phyloP scores from a whole-genome alignment of 2,797 vertebrate genomes.

The Bufotes viridis region DNA sequence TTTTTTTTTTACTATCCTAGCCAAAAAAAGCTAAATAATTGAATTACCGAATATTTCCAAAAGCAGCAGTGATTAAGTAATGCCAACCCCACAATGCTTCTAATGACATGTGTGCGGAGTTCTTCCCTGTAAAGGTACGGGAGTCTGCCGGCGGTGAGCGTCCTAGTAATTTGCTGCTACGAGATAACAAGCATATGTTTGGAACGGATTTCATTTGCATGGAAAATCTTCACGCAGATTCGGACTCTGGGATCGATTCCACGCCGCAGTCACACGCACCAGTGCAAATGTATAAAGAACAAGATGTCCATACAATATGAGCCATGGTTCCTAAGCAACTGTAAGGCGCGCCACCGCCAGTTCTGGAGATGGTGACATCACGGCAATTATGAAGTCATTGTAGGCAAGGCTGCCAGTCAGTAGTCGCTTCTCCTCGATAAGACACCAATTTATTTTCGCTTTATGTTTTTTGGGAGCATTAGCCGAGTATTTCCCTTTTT shows the following conservation, averaged over 20 bases:
- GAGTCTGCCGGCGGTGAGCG: not conserved
- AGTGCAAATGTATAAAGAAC: constrained; percentile 33
- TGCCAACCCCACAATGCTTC: not conserved
- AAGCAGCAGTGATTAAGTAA: not conserved
- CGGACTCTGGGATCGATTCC: constrained; percentile 22
- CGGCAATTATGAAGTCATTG: constrained; percentile 49
- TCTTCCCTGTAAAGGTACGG: not conserved
- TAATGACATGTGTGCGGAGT: not conserved
- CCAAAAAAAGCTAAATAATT: no score
- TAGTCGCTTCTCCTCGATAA: not conserved
- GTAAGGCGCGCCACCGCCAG: not conserved
- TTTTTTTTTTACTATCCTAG: no score
- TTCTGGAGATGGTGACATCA: constrained; percentile 43
- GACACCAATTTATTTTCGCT: not conserved
- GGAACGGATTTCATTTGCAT: constrained; percentile 23
- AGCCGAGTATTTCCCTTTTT: not conserved
- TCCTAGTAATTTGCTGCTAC: constrained; percentile 32
- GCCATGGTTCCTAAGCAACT: constrained; percentile 50
- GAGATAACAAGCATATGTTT: constrained; percentile 47
- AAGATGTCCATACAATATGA: constrained; percentile 34
- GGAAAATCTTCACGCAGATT: not conserved
- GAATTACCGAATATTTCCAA: not conserved
- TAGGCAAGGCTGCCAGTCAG: not conserved
- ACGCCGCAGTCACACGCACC: constrained; percentile 14
- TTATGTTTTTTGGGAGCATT: not conserved